Evolutionary conservation across 1,140 invertebrate genomes (phyloP), one percentile per base, ranked within the genome.

Genomic region (Mylabris phalerata): DNA sequence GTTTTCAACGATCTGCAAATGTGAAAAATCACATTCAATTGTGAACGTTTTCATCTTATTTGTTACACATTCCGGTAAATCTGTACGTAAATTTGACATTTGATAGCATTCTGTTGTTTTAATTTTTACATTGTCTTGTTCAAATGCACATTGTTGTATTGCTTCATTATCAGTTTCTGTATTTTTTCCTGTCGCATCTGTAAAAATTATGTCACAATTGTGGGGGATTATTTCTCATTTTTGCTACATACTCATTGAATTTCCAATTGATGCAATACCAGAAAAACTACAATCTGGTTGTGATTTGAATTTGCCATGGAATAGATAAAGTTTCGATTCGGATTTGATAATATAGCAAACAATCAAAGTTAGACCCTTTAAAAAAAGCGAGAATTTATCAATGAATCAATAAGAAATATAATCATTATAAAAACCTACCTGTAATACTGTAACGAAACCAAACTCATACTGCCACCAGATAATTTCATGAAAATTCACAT

Each of bases 391-490:
- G 9, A 39, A 13, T 13, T 13, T 13, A 13, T 13, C 41, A 32
- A 32, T 5, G 7, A 32, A 32, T 32, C 2, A 32, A 32, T 32
- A 32, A 4, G 27, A 4, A 4, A 4, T 32, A 7, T 32, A 32
- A 32, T 32, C 13, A 13, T 19, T 19, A 19, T 19, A 19, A 19
- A 19, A 19, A 55, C 9, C 3, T 66, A 68, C 69, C 67, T 69
- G 32, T 13, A 54, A 62, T 32, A 62, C 63, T 57, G 46, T 25
- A 10, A 57, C 52, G 10, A 27, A 48, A 50, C 63, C 57, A 57
- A 71, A 71, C 24, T 67, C 62, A 41, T 68, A 71, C 24, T 62
- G 58, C 50, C 54, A 67, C 60, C 66, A 66, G 24, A 69, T 38
- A n/a, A 51, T 50, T 10, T 69, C 57, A n/a, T 60, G 42, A 48